Base-by-base conservation (phyloP, 2,888 invertebrate species). In the Vanessa cardui region DNA sequence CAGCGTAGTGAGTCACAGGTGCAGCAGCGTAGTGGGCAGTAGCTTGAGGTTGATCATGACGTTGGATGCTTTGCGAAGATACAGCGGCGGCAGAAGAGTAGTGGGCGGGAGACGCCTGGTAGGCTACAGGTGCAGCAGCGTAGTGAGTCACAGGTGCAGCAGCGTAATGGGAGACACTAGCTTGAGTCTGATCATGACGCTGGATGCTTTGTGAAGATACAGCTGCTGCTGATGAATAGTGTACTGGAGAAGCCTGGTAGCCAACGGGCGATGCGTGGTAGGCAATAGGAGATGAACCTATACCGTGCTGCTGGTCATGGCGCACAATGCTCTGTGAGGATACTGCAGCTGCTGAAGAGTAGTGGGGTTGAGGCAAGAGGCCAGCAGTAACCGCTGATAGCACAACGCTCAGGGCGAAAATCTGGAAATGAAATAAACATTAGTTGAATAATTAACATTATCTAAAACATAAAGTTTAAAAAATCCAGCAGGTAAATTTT, bases 51-150 rank as follows among this genome's bases (percentile, higher is more conserved):
- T 39, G 39, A 39, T 39, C 39, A 12, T 82, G 83, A 64, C 87
- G 83, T 45, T 86, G 80, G 73, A 86, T 84, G 77, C 78, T 87
- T 71, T 86, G 85, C 5, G 86, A 86, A 52, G 87, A 87, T 18
- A 86, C 83, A 6, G 84, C 84, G 2, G 79, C 77, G 15, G 84
- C 84, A 6, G 81, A 74, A 16, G 83, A 84, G 76, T 85, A 83
- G 74, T 88, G 86, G 81, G 64, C 93, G 67, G 80, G 74, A 46
- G 78, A 78, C 4, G 83, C 73, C 54, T 74, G 61, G 66, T 63
- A 54, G 1, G 73, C 72, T 47, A 77, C 72, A 49, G 77, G 77
- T 8, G 72, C 78, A 56, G 78, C 73, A 58, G 69, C 58, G 15
- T 66, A 61, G 47, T 66, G 61, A 56, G 73, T 70, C 47, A 77